Percentiles rank a stretch among this genome's conserved stretches.
Conservation (phyloP, 1,140 invertebrate genomes). For the Atta colombica region DNA sequence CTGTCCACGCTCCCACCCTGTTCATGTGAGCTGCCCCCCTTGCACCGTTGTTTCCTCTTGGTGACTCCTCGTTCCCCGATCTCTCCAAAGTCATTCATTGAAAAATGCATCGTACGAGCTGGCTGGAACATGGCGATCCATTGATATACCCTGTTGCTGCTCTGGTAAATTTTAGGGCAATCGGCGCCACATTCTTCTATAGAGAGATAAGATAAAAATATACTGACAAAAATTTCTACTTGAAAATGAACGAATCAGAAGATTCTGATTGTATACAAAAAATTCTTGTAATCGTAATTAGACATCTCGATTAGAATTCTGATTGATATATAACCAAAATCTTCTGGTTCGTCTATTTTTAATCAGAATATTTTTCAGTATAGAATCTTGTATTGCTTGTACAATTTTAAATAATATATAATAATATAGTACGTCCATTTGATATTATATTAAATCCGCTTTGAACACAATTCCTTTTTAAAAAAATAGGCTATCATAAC, state of each 20-base stretch:
- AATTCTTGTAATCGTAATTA: too few species aligned
- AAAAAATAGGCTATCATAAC: not conserved
- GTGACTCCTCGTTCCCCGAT: conserved; percentile 11
- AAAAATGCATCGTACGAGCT: conserved; percentile 50
- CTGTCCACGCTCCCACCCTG: conserved; percentile 35
- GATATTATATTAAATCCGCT: not conserved
- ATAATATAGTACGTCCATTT: not conserved
- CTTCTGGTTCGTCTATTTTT: too few species aligned
- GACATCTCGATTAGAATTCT: too few species aligned
- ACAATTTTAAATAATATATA: too few species aligned
- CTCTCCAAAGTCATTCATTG: conserved; percentile 42
- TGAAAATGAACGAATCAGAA: too few species aligned
- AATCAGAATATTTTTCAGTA: too few species aligned
- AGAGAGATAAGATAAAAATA: not conserved
- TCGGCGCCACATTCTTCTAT: not conserved
- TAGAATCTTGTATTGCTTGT: not conserved
- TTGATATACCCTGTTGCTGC: conserved; percentile 1
- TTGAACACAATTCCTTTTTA: not conserved
- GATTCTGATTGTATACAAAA: too few species aligned
- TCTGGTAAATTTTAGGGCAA: not conserved
- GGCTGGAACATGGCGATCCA: conserved; percentile 13
- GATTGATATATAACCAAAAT: too few species aligned
- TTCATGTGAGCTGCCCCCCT: conserved; percentile 24
- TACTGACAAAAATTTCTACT: too few species aligned
- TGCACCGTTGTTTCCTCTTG: not conserved